Evolutionary conservation across 2,888 invertebrate species (phyloP).

Genomic region (Leptinotarsa juncta): DNA sequence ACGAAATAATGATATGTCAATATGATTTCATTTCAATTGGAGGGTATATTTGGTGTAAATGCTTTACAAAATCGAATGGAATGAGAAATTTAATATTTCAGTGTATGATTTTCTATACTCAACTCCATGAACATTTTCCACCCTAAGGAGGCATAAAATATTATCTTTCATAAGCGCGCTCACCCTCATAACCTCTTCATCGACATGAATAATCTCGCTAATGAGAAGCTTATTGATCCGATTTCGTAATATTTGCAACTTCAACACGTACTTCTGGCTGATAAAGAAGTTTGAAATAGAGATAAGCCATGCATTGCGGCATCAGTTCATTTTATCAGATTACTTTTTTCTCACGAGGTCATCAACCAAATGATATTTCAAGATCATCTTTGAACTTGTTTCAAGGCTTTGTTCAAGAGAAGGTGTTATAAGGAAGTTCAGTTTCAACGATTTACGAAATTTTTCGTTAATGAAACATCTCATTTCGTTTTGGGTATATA

Average conservation of each 20-base stretch:
- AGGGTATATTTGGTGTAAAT: too few relatives aligned
- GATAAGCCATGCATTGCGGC: slow-evolving; percentile 40
- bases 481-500: too few relatives aligned
- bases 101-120: not conserved
- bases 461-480: too few relatives aligned
- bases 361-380: not conserved
- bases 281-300: slow-evolving; percentile 26
- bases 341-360: slow-evolving; percentile 4
- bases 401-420: too few relatives aligned
- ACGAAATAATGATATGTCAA: too few relatives aligned
- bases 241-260: slow-evolving; percentile 20
- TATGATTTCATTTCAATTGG: too few relatives aligned
- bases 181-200: slow-evolving; percentile 13
- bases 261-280: slow-evolving; percentile 23
- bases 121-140: not conserved
- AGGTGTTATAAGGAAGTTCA: too few relatives aligned
- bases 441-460: too few relatives aligned
- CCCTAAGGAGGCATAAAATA: not conserved
- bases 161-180: slow-evolving; percentile 1
- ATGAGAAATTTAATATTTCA: not conserved
- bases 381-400: not conserved
- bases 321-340: slow-evolving; percentile 24
- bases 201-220: slow-evolving; percentile 26
- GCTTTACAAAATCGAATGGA: too few relatives aligned
- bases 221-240: slow-evolving; percentile 22